phyloP scores from a whole-genome alignment of 2,888 invertebrate species.

The Dynastes hyllus region DNA sequence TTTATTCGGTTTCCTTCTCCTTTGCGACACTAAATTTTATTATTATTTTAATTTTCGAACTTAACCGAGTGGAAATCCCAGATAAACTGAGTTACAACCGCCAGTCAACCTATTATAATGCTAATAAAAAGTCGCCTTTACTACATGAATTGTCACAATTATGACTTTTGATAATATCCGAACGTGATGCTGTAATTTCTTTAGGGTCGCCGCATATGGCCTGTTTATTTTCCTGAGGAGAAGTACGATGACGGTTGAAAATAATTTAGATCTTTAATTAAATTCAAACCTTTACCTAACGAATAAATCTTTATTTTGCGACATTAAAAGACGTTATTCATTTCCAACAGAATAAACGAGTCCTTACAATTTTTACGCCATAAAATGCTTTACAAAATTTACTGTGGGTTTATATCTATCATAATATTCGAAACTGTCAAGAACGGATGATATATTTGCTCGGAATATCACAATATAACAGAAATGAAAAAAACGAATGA shows the following conservation, averaged over 20 bases:
- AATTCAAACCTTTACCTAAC: slow-evolving; percentile 38
- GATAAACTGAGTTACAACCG: slow-evolving; percentile 59
- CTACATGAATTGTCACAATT: slow-evolving; percentile 46
- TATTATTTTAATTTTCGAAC: slow-evolving; percentile 62
- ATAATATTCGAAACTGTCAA: slow-evolving; percentile 2
- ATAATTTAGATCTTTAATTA: slow-evolving; percentile 45
- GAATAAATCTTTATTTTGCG: slow-evolving; percentile 31
- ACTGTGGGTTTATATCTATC: slow-evolving; percentile 7
- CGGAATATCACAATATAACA: neutral
- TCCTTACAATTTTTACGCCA: neutral
- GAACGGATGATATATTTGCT: slow-evolving; percentile 4
- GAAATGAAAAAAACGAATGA: too few species aligned
- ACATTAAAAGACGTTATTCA: slow-evolving; percentile 26
- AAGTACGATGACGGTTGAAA: slow-evolving; percentile 18
- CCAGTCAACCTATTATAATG: slow-evolving; percentile 45
- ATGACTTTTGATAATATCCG: slow-evolving; percentile 44
- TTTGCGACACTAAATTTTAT: slow-evolving; percentile 61
- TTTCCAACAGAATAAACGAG: slow-evolving; percentile 23
- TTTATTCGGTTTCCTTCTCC: slow-evolving; percentile 42
- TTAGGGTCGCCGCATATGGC: slow-evolving; percentile 39
- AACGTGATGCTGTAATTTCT: slow-evolving; percentile 47
- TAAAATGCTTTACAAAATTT: slow-evolving; percentile 11
- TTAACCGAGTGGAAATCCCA: slow-evolving; percentile 62
- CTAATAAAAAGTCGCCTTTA: slow-evolving; percentile 42
- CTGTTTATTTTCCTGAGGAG: slow-evolving; percentile 32